Base-by-base conservation (phyloP, 2,888 invertebrate genomes). In the Leuctra nigra region DNA sequence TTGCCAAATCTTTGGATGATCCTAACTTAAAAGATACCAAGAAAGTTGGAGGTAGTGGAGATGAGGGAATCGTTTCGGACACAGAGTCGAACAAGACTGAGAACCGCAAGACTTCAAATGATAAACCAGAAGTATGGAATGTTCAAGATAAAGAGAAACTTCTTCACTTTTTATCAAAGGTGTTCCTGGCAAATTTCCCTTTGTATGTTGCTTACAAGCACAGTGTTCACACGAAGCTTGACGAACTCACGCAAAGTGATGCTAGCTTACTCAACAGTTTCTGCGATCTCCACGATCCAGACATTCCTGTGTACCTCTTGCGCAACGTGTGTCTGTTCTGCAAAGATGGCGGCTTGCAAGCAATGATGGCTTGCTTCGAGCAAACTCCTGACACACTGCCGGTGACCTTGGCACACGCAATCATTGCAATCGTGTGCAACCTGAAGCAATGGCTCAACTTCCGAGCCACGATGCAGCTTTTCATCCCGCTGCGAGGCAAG, bases 241-340 rank as follows among this genome's bases (percentile, higher is more conserved):
- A 91, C 75, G 91, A 91, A 65, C 76, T 91, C 7, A 84, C 87
- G 9, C 84, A 89, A 65, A 89, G 90, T 68, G 94, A 94, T 74
- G 87, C 87, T 72, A 84, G 83, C 66, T 81, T 80, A 65, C 73
- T 88, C 62, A 85, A 86, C 71, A 80, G 85, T 61, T 91, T 86
- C 70, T 94, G 94, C 75, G 94, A 95, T 75, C 78, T 94, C 52
- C 88, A 94, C 74, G 95, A 96, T 73, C 88, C 91, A 55, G 95
- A 95, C 73, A 88, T 94, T 68, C 92, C 94, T 23, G 86, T 92
- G 58, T 91, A 90, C 71, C 77, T 95, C 62, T 77, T 95, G 59
- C 82, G 92, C 56, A 94, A 95, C 75, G 93, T 95, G n/a, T 89
- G 89, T 65, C 80, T 91, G 67, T 95, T 95, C 75, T 94, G 94